These are phyloP conservation scores for Phoebastria nigripes DNA, from an alignment of 2,797 vertebrate genomes.

Conservation along the genomic window DNA sequence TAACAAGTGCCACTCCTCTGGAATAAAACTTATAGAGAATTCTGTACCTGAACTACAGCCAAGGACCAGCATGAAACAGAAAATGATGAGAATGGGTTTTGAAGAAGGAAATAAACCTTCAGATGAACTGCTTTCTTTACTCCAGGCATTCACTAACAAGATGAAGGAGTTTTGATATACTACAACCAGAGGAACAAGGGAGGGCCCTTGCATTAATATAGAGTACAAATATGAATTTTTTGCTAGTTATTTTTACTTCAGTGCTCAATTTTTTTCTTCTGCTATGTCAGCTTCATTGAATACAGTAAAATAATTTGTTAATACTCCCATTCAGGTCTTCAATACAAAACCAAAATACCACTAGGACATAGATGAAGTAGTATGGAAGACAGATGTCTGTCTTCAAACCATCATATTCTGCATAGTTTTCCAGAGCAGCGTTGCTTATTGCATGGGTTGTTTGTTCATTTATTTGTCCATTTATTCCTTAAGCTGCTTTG, in stretches of 20 bases:
- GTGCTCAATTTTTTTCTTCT: not conserved
- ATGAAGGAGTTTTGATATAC: not conserved
- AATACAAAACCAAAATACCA: not conserved
- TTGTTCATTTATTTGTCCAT: not conserved
- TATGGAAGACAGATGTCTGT: not conserved
- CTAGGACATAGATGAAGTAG: not conserved
- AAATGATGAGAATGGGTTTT: not conserved
- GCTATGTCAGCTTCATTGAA: not conserved
- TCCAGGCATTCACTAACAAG: not conserved
- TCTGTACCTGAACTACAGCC: not conserved
- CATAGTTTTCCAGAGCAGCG: not conserved
- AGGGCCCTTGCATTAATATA: not conserved
- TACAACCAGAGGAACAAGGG: not conserved
- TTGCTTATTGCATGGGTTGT: not conserved
- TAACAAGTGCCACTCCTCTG: not conserved
- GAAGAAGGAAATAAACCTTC: not conserved
- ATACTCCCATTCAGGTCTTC: not conserved
- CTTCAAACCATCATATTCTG: not conserved
- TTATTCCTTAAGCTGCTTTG: not conserved
- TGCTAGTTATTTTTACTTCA: not conserved
- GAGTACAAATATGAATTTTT: not conserved
- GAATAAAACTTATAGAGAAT: not conserved
- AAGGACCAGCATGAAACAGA: not conserved
- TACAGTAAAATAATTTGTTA: not conserved
- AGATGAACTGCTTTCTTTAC: not conserved